phyloP scores from a whole-genome alignment of 2,888 invertebrate genomes.

The Sthenelais limicola region DNA sequence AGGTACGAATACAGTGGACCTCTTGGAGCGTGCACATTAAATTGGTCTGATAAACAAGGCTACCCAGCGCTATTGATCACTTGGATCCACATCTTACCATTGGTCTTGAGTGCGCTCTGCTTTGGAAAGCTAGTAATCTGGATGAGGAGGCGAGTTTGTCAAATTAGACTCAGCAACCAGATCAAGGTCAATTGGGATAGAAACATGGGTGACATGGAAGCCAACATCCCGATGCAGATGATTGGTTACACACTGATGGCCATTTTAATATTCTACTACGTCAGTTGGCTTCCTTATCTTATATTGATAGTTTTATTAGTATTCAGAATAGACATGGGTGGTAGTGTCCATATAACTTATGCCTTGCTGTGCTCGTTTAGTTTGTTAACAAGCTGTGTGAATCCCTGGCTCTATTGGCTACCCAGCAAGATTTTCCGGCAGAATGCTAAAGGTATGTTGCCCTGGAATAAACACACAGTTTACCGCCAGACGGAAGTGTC shows the following conservation, averaged over 20 bases:
- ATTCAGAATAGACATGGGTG: background rate
- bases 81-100: constrained; percentile 21
- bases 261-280: background rate
- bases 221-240: constrained; percentile 25
- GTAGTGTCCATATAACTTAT: background rate
- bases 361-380: constrained; percentile 1
- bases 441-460: constrained; percentile 1
- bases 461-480: background rate
- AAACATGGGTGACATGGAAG: constrained; percentile 10
- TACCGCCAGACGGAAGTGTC: constrained; percentile 12
- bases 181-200: constrained; percentile 14
- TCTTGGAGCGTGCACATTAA: background rate
- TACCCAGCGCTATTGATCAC: constrained; percentile 1
- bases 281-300: constrained; percentile 25
- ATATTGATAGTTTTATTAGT: background rate
- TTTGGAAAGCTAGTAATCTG: constrained; percentile 3
- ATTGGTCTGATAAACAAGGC: constrained; percentile 9
- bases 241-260: constrained; percentile 12
- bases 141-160: constrained; percentile 16
- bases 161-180: constrained; percentile 24
- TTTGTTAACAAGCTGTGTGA: background rate
- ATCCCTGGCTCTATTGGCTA: constrained; percentile 28
- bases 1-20: constrained; percentile 9
- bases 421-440: constrained; percentile 9
- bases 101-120: constrained; percentile 4